Evolutionary conservation across 2,888 invertebrate species (phyloP).

Genomic region (Meliscaeva auricollis): DNA sequence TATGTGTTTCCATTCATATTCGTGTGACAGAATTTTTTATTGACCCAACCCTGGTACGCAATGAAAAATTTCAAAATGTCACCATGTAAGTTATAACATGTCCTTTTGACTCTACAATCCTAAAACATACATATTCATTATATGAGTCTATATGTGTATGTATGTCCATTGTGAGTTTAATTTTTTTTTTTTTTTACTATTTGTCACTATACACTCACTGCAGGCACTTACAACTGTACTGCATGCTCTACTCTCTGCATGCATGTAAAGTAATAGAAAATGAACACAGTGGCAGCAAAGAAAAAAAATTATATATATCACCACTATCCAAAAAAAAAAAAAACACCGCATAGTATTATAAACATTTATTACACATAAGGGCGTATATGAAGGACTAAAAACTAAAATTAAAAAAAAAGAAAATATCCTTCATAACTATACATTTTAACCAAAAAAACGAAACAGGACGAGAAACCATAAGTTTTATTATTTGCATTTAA

Average conservation of each 20-base stretch:
- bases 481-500: slow-evolving; percentile 72
- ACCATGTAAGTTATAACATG: slow-evolving; percentile 34
- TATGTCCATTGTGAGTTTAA: not conserved
- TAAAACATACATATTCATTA: not conserved
- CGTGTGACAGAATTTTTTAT: slow-evolving; percentile 12
- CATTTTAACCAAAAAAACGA: slow-evolving; percentile 25
- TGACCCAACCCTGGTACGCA: slow-evolving; percentile 24
- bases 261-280: slow-evolving; percentile 45
- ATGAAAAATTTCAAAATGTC: slow-evolving; percentile 30
- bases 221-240: slow-evolving; percentile 27
- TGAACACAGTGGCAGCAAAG: not conserved
- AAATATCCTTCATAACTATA: slow-evolving; percentile 20
- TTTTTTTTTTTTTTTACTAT: not conserved
- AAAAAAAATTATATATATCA: slow-evolving; percentile 18
- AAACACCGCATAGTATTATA: slow-evolving; percentile 61
- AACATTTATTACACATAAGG: slow-evolving; percentile 54
- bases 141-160: not conserved
- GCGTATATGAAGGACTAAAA: not conserved
- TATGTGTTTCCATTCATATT: not conserved
- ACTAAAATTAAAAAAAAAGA: not conserved
- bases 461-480: slow-evolving; percentile 62
- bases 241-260: slow-evolving; percentile 31
- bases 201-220: slow-evolving; percentile 7
- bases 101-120: slow-evolving; percentile 23
- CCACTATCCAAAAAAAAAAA: slow-evolving; percentile 19